Base-by-base conservation (phyloP, 2,888 invertebrate genomes). In the Drosophila formosana region DNA sequence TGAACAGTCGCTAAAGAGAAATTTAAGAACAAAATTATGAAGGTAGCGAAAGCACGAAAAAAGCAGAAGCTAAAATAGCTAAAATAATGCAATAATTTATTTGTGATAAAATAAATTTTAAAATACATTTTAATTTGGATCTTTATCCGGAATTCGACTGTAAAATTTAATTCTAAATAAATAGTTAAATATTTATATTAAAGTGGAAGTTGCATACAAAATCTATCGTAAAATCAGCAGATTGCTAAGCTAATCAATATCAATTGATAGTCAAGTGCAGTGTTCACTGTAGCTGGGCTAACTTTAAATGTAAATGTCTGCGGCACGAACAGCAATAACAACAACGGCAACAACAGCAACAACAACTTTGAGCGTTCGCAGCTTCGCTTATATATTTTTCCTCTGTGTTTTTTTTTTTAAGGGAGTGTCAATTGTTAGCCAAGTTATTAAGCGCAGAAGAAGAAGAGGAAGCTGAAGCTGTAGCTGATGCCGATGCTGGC, bases 341-440 rank as follows among this genome's bases (percentile, higher is more conserved):
- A 47, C 43, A 52, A 52, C 67, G 69, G 52, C 69, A 75, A 56
- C 70, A 63, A 50, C 49, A 58, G 49, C 69, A 61, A 56, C 78
- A 62, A 58, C 60, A 58, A 61, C 60, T 63, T 56, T 66, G 52
- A 77, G 63, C 77, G 62, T 41, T 77, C 52, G 57, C 60, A 69
- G 80, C 79, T 68, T 65, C 43, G 64, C 28, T 55, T 61, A 49
- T 58, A 58, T 45, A 56, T 55, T 37, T 32, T 34, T 45, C 6
- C 43, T 67, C 53, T 50, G 6, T 30, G n/a, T 6, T 66, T 37
- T 66, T 57, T 80, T 65, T 75, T 90, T 87, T 80, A 90, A 86
- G 90, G 90, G 90, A 91, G 90, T 90, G 90, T 91, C 90, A 91
- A 90, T 90, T 90, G 90, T 83, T 83, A 78, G 83, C 89, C 83